These are phyloP conservation scores for Mimas tiliae DNA, from an alignment of 2,888 invertebrate species.

Conservation along the genomic window DNA sequence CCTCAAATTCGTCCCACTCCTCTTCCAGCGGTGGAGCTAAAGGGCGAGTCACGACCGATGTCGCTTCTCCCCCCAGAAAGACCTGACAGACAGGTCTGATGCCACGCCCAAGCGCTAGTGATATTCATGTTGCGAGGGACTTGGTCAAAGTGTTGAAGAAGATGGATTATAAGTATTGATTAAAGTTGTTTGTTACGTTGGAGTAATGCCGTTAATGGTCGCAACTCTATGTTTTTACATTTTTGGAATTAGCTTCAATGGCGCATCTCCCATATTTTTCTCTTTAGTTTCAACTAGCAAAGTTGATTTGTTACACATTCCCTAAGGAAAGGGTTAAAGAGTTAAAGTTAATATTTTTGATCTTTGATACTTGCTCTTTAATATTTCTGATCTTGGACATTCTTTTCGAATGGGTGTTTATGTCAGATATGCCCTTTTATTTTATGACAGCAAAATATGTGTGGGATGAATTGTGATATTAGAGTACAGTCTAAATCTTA, in stretches of 20 bases:
- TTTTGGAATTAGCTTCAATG: too few species aligned
- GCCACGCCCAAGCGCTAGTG: constrained; percentile 1
- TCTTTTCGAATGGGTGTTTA: too few species aligned
- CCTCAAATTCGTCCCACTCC: constrained; percentile 30
- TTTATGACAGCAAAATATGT: background rate
- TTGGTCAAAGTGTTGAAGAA: constrained; percentile 15
- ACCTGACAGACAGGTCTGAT: constrained; percentile 63
- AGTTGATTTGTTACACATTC: too few species aligned
- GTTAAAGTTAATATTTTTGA: too few species aligned
- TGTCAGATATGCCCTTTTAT: too few species aligned
- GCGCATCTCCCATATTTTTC: too few species aligned
- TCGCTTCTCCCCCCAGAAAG: constrained; percentile 66
- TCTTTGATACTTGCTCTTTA: too few species aligned
- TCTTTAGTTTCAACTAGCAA: too few species aligned
- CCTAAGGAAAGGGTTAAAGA: too few species aligned
- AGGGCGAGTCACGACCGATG: constrained; percentile 68
- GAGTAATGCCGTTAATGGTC: too few species aligned
- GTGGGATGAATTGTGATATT: background rate
- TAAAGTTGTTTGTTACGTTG: background rate
- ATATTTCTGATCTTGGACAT: too few species aligned
- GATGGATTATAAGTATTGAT: background rate
- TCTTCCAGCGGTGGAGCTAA: constrained; percentile 37
- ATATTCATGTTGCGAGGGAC: background rate
- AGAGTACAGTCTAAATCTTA: background rate
- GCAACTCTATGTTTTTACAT: too few species aligned